A percentile compares a stretch with the other conserved stretches of the same genome.
phyloP scores from a whole-genome alignment of 2,113 vertebrate genomes.

The Hyla sarda region DNA sequence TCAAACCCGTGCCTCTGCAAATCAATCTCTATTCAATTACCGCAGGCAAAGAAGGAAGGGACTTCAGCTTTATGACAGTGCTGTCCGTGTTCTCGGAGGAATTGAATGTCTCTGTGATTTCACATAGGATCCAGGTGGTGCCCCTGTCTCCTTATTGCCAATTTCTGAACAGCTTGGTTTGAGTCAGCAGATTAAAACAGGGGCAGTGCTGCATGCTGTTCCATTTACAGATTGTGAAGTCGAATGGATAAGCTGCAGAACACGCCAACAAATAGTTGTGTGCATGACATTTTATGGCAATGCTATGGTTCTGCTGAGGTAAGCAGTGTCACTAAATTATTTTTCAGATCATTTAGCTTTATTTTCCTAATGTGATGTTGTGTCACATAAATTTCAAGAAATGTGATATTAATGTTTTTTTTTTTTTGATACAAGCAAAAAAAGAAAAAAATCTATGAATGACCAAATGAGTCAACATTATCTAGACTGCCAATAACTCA shows the following conservation, averaged over 20 bases:
- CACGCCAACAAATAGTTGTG: conserved; percentile 32
- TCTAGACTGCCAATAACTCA: neutral
- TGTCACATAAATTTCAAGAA: neutral
- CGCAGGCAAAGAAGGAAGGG: conserved; percentile 30
- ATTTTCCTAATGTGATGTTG: neutral
- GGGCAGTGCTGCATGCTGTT: conserved; percentile 50
- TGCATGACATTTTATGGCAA: neutral
- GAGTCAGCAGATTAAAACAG: conserved; percentile 56
- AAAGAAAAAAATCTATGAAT: neutral
- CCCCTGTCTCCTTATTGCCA: conserved; percentile 58
- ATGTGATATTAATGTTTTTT: neutral
- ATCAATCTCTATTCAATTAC: conserved; percentile 54
- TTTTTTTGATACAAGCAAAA: neutral
- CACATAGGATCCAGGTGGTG: conserved; percentile 59
- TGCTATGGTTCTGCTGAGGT: neutral
- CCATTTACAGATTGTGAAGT: conserved; percentile 57
- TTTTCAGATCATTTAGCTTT: conserved; percentile 3
- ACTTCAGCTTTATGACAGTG: conserved; percentile 43
- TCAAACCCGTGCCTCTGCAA: conserved; percentile 7
- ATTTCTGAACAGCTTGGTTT: conserved; percentile 56
- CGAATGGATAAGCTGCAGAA: conserved; percentile 36
- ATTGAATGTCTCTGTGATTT: conserved; percentile 56
- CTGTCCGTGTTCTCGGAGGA: conserved; percentile 40
- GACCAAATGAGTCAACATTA: neutral
- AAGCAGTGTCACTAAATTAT: conserved; percentile 4